phyloP scores from a whole-genome alignment of 2,888 invertebrate species.

The Operophtera brumata region DNA sequence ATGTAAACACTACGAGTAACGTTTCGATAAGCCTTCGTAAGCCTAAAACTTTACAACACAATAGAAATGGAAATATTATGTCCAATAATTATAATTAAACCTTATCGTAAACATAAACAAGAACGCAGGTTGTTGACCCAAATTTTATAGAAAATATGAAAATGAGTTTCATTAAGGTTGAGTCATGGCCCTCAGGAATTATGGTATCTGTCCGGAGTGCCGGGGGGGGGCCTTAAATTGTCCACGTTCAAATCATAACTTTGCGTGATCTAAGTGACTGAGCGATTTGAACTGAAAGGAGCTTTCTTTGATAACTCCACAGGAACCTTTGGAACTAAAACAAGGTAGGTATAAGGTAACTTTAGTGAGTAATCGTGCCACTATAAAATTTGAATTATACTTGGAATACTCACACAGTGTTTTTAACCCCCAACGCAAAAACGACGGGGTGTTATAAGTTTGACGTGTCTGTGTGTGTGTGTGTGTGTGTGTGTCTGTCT shows the following conservation, averaged over 20 bases:
- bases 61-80: slow-evolving; percentile 33
- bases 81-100: slow-evolving; percentile 36
- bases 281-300: slow-evolving; percentile 16
- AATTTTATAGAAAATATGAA: slow-evolving; percentile 59
- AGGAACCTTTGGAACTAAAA: too few relatives aligned
- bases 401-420: too few relatives aligned
- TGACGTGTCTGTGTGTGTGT: too few relatives aligned
- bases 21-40: slow-evolving; percentile 20
- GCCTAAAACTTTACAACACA: slow-evolving; percentile 22
- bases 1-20: slow-evolving; percentile 20
- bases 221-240: slow-evolving; percentile 26
- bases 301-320: slow-evolving; percentile 1
- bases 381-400: too few relatives aligned
- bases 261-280: slow-evolving; percentile 33
- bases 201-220: slow-evolving; percentile 34
- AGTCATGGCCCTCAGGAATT: slow-evolving; percentile 42
- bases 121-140: slow-evolving; percentile 48
- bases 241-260: slow-evolving; percentile 41
- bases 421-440: background rate
- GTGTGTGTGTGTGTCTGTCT: too few relatives aligned
- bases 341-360: background rate
- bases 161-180: slow-evolving; percentile 54
- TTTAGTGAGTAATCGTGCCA: too few relatives aligned
- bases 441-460: too few relatives aligned
- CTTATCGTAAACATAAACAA: slow-evolving; percentile 39